Percentiles rank a stretch among this genome's conserved stretches.
These are phyloP conservation scores for Campoplex capitator DNA, from an alignment of 2,888 invertebrate genomes.

Conservation along the genomic window DNA sequence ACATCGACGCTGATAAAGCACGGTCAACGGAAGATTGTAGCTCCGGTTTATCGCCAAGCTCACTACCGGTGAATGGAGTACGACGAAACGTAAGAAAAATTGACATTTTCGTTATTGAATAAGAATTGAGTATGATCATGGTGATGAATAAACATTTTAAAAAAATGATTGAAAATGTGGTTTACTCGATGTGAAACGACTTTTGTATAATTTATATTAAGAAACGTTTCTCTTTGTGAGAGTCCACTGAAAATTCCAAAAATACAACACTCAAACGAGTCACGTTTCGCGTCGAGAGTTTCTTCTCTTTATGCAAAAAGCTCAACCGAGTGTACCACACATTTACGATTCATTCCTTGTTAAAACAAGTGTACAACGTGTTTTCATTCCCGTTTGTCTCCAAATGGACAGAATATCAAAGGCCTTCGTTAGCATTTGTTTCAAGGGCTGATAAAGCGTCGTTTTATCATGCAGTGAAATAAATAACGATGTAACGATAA, in stretches of 20 bases:
- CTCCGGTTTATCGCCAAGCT: background rate
- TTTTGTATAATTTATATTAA: background rate
- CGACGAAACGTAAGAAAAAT: background rate
- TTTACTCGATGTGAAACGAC: background rate
- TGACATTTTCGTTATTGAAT: background rate
- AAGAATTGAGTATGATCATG: background rate
- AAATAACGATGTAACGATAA: slow-evolving; percentile 17
- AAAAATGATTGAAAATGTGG: background rate
- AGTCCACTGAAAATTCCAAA: slow-evolving; percentile 40
- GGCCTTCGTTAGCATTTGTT: slow-evolving; percentile 52
- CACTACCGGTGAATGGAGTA: background rate
- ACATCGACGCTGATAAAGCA: background rate
- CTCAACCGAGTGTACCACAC: slow-evolving; percentile 8
- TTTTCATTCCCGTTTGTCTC: slow-evolving; percentile 26
- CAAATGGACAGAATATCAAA: slow-evolving; percentile 42
- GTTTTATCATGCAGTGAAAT: slow-evolving; percentile 24
- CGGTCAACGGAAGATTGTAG: background rate
- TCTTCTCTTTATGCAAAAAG: slow-evolving; percentile 14
- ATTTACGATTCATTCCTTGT: slow-evolving; percentile 32
- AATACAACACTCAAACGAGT: slow-evolving; percentile 50
- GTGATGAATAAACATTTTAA: too few species aligned
- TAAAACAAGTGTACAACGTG: slow-evolving; percentile 31
- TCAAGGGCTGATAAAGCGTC: slow-evolving; percentile 28
- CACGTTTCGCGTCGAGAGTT: slow-evolving; percentile 42
- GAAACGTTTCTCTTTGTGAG: slow-evolving; percentile 10